These are phyloP conservation scores for Troides helena DNA, from an alignment of 2,888 invertebrate species.

Conservation along the genomic window DNA sequence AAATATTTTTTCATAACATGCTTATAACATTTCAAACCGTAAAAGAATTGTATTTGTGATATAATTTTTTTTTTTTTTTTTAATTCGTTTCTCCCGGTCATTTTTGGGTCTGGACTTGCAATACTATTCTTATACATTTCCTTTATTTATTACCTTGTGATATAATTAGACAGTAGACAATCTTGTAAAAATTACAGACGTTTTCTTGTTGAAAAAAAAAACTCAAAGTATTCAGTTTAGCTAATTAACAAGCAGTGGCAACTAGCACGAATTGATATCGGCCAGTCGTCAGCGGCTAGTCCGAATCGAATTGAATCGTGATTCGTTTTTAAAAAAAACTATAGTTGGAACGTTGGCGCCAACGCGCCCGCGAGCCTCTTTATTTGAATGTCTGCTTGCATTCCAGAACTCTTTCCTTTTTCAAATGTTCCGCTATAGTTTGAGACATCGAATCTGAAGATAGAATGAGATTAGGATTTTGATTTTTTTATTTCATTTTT, in stretches of 20 bases:
- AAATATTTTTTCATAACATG: too few relatives aligned
- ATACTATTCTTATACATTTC: too few relatives aligned
- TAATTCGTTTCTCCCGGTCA: too few relatives aligned
- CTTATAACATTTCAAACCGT: too few relatives aligned
- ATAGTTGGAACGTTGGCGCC: constrained; percentile 75
- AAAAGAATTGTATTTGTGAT: too few relatives aligned
- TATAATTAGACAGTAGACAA: not conserved
- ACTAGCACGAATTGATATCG: constrained; percentile 46
- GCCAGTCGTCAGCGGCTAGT: constrained; percentile 49
- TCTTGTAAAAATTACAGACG: not conserved
- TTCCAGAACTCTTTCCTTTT: constrained; percentile 46
- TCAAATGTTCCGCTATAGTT: constrained; percentile 40
- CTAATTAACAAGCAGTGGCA: constrained; percentile 37
- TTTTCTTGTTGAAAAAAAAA: constrained; percentile 37
- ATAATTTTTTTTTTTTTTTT: too few relatives aligned
- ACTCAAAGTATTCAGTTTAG: constrained; percentile 38
- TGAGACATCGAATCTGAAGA: constrained; percentile 23
- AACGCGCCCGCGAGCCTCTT: constrained; percentile 68
- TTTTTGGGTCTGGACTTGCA: too few relatives aligned
- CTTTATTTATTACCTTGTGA: too few relatives aligned
- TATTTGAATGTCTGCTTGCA: constrained; percentile 65
- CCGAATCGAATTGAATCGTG: constrained; percentile 69
- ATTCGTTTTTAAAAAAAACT: constrained; percentile 56
- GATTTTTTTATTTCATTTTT: constrained; percentile 16
- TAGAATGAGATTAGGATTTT: constrained; percentile 14